Conservation (phyloP, 2,113 vertebrate genomes). For the Macquaria australasica region DNA sequence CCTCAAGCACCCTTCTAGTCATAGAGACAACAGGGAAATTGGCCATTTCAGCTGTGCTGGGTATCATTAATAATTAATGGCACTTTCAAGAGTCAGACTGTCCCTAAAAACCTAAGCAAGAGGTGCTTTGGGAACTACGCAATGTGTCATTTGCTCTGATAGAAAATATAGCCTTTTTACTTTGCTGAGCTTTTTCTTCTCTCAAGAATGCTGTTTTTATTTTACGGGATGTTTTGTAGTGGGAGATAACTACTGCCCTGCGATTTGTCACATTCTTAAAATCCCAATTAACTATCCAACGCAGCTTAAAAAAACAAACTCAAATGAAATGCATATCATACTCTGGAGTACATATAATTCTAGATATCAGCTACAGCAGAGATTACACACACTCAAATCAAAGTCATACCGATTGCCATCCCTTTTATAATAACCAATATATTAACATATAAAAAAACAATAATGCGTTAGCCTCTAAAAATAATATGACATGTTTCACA, state of each 20-base stretch:
- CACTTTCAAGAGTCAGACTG: constrained; percentile 76
- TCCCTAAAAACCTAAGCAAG: constrained; percentile 73
- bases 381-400: constrained; percentile 2
- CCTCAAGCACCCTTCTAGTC: constrained; percentile 83
- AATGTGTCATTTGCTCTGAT: constrained; percentile 49
- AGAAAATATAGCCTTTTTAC: constrained; percentile 39
- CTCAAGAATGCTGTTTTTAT: constrained; percentile 17
- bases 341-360: not conserved
- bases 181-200: constrained; percentile 10
- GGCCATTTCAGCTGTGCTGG: constrained; percentile 79
- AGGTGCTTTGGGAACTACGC: constrained; percentile 42
- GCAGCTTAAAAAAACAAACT: not conserved
- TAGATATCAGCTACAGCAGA: not conserved
- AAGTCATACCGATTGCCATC: not conserved
- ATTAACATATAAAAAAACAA: not conserved
- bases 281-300: constrained; percentile 36
- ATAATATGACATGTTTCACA: not conserved
- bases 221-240: constrained; percentile 18
- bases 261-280: constrained; percentile 49
- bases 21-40: constrained; percentile 82
- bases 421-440: not conserved
- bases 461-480: no score
- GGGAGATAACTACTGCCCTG: constrained; percentile 17
- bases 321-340: constrained; percentile 1
- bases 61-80: constrained; percentile 83